These are phyloP conservation scores for Polypterus senegalus DNA, from an alignment of 2,113 vertebrate genomes.

Conservation along the genomic window DNA sequence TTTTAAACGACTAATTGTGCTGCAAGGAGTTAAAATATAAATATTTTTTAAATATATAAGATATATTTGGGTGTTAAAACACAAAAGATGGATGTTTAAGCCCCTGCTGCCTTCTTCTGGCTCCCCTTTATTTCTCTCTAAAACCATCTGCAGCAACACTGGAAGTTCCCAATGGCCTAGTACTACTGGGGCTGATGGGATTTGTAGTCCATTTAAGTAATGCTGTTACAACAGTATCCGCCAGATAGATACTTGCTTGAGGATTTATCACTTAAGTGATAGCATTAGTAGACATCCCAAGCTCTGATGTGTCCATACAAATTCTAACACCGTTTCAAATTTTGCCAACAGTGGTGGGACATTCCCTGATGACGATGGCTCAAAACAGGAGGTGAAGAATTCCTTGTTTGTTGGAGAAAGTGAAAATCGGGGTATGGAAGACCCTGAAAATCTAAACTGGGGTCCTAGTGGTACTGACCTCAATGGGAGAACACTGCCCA, in stretches of 20 bases:
- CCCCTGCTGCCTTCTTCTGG: too few species aligned
- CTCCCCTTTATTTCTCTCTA: too few species aligned
- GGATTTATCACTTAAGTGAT: slow-evolving; percentile 18
- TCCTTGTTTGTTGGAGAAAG: slow-evolving; percentile 93
- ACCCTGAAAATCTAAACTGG: slow-evolving; percentile 63
- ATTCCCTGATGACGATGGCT: slow-evolving; percentile 88
- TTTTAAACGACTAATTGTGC: too few species aligned
- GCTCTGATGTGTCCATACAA: background rate
- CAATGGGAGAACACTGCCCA: slow-evolving; percentile 70
- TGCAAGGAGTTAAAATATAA: too few species aligned
- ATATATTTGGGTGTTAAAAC: too few species aligned
- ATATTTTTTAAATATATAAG: too few species aligned
- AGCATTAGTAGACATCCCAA: slow-evolving; percentile 16
- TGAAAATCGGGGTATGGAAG: slow-evolving; percentile 67
- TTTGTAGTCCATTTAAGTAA: too few species aligned
- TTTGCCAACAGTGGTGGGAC: slow-evolving; percentile 69
- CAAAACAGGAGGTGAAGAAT: slow-evolving; percentile 87
- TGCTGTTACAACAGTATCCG: too few species aligned
- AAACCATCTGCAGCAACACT: too few species aligned
- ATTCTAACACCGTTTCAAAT: background rate
- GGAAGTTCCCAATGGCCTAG: too few species aligned
- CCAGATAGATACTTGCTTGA: slow-evolving; percentile 2
- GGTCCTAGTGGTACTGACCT: slow-evolving; percentile 74
- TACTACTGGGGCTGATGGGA: too few species aligned
- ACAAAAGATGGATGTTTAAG: too few species aligned